Evolutionary conservation across 2,888 invertebrate genomes (phyloP).

Genomic region (Cacoxenus indagator): DNA sequence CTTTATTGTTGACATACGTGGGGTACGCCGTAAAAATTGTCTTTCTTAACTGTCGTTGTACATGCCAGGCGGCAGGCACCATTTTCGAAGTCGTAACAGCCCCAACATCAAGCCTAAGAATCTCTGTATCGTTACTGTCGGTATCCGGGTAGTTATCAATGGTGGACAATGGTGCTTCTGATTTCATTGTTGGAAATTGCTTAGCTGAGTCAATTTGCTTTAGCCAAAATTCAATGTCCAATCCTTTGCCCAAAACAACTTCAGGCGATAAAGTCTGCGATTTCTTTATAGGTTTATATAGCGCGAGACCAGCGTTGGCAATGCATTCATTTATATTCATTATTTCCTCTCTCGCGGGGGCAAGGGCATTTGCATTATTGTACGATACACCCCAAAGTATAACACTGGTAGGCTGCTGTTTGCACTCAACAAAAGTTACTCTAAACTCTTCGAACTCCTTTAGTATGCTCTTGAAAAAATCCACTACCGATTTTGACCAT

Average conservation of each 20-base stretch:
- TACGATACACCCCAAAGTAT: constrained; percentile 77
- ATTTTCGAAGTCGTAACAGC: constrained; percentile 37
- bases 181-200: background rate
- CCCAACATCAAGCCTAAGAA: constrained; percentile 51
- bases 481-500: constrained; percentile 71
- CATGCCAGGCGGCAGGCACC: constrained; percentile 74
- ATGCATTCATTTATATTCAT: constrained; percentile 78
- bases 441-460: constrained; percentile 71
- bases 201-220: background rate
- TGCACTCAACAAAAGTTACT: constrained; percentile 44
- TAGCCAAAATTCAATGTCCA: background rate
- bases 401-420: constrained; percentile 52
- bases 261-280: background rate
- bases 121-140: no score
- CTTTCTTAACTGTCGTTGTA: constrained; percentile 72
- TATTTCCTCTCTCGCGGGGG: constrained; percentile 76
- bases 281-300: background rate
- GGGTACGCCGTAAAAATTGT: constrained; percentile 75
- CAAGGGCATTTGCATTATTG: constrained; percentile 77
- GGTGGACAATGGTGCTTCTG: no score
- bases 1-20: constrained; percentile 76
- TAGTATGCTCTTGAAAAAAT: constrained; percentile 74
- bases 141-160: no score
- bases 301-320: constrained; percentile 77
- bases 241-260: background rate